These are phyloP conservation scores for Ceramica pisi DNA, from an alignment of 2,888 invertebrate species.

Conservation along the genomic window DNA sequence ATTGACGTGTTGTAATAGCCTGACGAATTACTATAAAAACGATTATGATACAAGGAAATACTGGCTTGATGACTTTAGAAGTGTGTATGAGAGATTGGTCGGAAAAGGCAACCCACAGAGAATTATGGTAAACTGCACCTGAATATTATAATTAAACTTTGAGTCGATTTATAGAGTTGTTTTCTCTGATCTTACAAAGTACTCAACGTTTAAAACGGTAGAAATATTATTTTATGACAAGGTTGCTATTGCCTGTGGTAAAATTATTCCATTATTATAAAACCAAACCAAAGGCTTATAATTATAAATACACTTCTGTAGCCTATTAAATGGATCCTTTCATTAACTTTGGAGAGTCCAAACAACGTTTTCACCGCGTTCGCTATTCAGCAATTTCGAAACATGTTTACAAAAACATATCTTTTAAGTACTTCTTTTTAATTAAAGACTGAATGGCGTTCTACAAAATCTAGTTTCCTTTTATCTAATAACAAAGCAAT, in stretches of 20 bases:
- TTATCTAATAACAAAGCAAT: conserved; percentile 42
- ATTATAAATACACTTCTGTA: conserved; percentile 20
- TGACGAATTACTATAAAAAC: conserved; percentile 1
- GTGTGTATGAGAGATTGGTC: not conserved
- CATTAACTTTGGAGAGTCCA: conserved; percentile 42
- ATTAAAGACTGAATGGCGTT: conserved; percentile 38
- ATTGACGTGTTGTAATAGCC: conserved; percentile 14
- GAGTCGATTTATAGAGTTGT: not conserved
- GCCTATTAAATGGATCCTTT: conserved; percentile 33
- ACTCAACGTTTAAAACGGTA: not conserved
- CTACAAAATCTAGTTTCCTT: conserved; percentile 24
- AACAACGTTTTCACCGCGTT: conserved; percentile 23
- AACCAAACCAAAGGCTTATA: conserved; percentile 21
- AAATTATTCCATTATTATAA: conserved; percentile 23
- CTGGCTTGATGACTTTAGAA: not conserved
- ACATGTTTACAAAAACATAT: conserved; percentile 20
- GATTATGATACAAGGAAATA: not conserved
- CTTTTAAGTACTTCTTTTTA: conserved; percentile 23
- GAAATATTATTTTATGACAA: not conserved
- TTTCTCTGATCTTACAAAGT: not conserved
- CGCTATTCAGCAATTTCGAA: conserved; percentile 10
- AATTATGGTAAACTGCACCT: too few relatives aligned
- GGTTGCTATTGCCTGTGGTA: not conserved
- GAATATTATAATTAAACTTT: not conserved
- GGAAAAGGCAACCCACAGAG: not conserved